Percentiles rank a stretch among this genome's conserved stretches.
Conservation (phyloP, 2,113 vertebrate genomes). For the Podarcis raffonei region DNA sequence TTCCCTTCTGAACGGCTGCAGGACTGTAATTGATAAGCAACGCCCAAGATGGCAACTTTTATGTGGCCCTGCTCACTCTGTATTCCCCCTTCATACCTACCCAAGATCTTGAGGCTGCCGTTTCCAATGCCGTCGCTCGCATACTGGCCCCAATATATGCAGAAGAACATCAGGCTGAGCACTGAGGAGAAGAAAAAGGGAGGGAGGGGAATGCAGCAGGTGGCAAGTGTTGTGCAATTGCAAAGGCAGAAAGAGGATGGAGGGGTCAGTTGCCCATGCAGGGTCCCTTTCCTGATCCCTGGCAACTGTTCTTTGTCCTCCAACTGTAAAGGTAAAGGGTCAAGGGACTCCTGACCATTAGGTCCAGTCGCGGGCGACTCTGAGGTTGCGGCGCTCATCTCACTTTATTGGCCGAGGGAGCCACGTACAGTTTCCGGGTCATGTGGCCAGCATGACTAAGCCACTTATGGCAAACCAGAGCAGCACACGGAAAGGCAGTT, state of each 20-base stretch:
- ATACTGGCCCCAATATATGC: conserved; percentile 91
- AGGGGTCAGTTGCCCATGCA: no score
- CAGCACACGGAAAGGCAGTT: no score
- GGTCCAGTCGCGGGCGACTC: no score
- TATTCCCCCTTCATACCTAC: conserved; percentile 32
- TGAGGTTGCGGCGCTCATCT: no score
- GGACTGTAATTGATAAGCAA: not conserved
- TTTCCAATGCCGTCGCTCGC: conserved; percentile 88
- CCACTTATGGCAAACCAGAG: no score
- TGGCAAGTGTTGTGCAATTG: not conserved
- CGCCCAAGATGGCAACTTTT: not conserved
- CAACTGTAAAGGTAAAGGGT: not conserved
- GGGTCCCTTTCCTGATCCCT: not conserved
- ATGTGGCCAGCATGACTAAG: no score
- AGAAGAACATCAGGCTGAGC: conserved; percentile 90
- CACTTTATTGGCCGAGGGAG: no score
- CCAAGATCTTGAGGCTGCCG: conserved; percentile 86
- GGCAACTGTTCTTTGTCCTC: not conserved
- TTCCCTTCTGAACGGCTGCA: not conserved
- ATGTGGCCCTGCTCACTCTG: not conserved
- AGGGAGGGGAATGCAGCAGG: not conserved
- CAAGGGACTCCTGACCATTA: no score
- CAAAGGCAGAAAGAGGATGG: not conserved
- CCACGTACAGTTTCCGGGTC: no score
- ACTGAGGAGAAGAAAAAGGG: conserved; percentile 68